Percentiles rank a stretch among this genome's conserved stretches.
These are phyloP conservation scores for Calyptomena viridis DNA, from an alignment of 2,113 vertebrate species.

Conservation along the genomic window DNA sequence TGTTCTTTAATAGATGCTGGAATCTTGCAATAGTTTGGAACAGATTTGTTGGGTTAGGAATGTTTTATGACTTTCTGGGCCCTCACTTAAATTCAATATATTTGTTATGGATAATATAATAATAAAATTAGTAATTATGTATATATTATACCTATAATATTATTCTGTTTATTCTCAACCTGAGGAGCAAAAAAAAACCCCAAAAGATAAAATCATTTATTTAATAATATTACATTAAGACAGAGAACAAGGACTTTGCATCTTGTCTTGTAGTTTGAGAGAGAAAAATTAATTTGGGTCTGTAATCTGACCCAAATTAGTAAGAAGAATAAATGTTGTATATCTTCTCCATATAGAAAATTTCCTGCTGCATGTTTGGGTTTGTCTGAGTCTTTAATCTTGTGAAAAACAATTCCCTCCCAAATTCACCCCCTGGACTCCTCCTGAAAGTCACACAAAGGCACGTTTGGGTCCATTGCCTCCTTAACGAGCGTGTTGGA, in stretches of 20 bases:
- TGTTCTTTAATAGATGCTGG: not conserved
- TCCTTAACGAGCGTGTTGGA: accelerated
- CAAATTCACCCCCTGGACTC: accelerated
- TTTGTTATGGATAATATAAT: too few species aligned
- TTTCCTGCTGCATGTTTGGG: too few species aligned
- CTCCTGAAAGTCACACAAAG: not conserved
- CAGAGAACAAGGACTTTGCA: not conserved
- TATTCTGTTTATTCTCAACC: not conserved
- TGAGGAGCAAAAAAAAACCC: not conserved
- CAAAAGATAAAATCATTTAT: not conserved
- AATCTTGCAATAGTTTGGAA: accelerated
- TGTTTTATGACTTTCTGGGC: not conserved
- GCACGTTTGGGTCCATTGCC: not conserved
- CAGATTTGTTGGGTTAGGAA: not conserved
- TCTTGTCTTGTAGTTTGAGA: not conserved
- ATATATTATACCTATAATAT: not conserved
- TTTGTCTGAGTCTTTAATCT: not conserved
- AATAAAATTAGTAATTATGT: too few species aligned
- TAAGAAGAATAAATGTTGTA: accelerated
- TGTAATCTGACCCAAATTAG: not conserved
- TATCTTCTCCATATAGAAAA: not conserved
- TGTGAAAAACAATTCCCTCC: not conserved
- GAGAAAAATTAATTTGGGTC: not conserved
- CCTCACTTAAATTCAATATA: not conserved
- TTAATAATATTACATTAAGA: not conserved